These are phyloP conservation scores for Harpegnathos saltator DNA, from an alignment of 1,140 invertebrate species.

Conservation along the genomic window DNA sequence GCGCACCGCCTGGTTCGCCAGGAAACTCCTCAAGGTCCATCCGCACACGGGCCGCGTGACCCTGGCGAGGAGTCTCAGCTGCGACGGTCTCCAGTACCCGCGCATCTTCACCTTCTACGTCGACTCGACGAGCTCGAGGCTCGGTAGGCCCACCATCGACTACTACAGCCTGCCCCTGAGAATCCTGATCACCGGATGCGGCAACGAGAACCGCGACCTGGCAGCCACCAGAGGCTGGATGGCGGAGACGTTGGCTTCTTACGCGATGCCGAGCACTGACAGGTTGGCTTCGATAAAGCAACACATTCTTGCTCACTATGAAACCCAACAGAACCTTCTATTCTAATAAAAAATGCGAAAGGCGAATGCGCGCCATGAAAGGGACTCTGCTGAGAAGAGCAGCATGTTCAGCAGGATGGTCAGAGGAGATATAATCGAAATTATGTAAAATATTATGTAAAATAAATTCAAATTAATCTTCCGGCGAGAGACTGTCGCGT, in stretches of 20 bases:
- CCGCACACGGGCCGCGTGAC: slow-evolving; percentile 91
- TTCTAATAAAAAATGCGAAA: too few species aligned
- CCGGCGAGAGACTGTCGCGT: too few species aligned
- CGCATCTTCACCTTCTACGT: slow-evolving; percentile 94
- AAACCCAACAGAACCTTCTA: too few species aligned
- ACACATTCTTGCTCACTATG: too few species aligned
- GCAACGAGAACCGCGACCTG: slow-evolving; percentile 88
- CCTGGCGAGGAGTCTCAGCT: slow-evolving; percentile 90
- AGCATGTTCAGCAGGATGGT: background rate
- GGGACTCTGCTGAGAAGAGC: background rate
- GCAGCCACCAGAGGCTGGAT: slow-evolving; percentile 93
- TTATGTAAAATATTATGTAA: background rate
- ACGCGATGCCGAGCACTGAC: slow-evolving; percentile 92
- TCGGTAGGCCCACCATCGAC: slow-evolving; percentile 90
- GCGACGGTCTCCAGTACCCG: slow-evolving; percentile 93
- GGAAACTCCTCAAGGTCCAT: slow-evolving; percentile 91
- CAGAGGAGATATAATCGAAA: too few species aligned
- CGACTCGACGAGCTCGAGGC: slow-evolving; percentile 92
- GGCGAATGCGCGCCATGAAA: background rate
- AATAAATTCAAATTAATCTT: background rate
- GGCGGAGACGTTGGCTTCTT: slow-evolving; percentile 93
- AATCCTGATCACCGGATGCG: slow-evolving; percentile 92
- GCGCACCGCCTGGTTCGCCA: slow-evolving; percentile 92
- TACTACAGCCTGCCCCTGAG: slow-evolving; percentile 93
- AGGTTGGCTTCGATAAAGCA: slow-evolving; percentile 77